Base-by-base conservation (phyloP, 1,140 invertebrate genomes). In the Cardiocondyla obscurior region DNA sequence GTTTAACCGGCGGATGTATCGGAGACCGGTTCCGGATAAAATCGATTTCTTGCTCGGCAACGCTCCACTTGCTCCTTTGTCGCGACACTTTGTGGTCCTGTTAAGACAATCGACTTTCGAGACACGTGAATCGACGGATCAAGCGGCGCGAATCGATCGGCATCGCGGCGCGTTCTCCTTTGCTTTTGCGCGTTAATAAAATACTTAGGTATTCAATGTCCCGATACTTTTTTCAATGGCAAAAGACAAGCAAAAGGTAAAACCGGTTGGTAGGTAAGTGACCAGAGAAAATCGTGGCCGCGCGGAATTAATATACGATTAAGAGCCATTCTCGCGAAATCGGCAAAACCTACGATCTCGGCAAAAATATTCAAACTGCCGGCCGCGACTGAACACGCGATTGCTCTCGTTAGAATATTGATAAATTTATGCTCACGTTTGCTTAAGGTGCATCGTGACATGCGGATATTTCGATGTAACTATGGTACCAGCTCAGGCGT, bases 51-150 rank as follows among this genome's bases (percentile, higher is more conserved):
- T 60, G 39, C 74, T 33, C 81, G 28, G 39, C 19, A 57, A 83
- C 73, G 72, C 44, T 77, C 58, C n/a, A 57, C 39, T 73, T 57
- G 67, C 67, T 28, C 49, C 51, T 79, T 83, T 79, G 62, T 81
- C 74, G 46, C 51, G 42, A 53, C 51, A 58, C 51, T 67, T 83
- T 58, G 58, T 62, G 49, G 19, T 77, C 44, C 36, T 60, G 58
- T 65, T 83, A 67, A 83, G 51, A 79, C 74, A 83, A 83, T 83
- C 77, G 36, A 79, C 30, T 62, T 64, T 60, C 30, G 65, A 39
- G 65, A 58, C 42, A 51, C 44, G 81, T 58, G 58, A 81, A 58
- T 76, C 69, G 55, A 36, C 33, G 42, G 42, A 60, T 33, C 58
- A 42, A 74, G 73, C 73, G 51, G 60, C 49, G 49, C 73, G 58